Conservation (phyloP, 2,113 vertebrate genomes). For the Plecotus auritus region DNA sequence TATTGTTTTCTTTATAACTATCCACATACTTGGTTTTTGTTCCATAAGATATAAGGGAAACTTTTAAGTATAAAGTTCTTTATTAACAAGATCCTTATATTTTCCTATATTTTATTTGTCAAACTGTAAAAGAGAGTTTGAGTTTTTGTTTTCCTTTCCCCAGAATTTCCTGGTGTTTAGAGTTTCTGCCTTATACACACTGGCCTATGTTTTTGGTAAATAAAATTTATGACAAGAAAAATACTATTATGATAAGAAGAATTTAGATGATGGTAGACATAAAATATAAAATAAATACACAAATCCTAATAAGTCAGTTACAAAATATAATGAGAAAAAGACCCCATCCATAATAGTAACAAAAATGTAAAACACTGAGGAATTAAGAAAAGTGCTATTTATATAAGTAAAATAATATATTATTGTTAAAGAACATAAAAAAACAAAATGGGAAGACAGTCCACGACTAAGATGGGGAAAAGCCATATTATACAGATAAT, state of each 20-base stretch:
- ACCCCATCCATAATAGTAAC: not conserved
- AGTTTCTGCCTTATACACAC: not conserved
- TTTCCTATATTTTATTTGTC: not conserved
- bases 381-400: not conserved
- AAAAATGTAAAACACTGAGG: not conserved
- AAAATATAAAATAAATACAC: not conserved
- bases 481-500: not conserved
- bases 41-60: not conserved
- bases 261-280: not conserved
- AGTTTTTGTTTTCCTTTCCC: not conserved
- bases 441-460: not conserved
- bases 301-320: not conserved
- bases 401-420: not conserved
- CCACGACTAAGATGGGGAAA: not conserved
- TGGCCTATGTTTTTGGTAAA: not conserved
- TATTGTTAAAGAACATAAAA: not conserved
- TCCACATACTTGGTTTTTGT: not conserved
- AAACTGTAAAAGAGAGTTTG: not conserved
- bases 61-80: not conserved
- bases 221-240: not conserved
- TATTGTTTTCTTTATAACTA: not conserved
- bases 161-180: not conserved
- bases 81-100: not conserved
- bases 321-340: conserved; percentile 5
- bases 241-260: not conserved